These are phyloP conservation scores for Xestoiulus laeticollis DNA, from an alignment of 2,888 invertebrate species.

Conservation along the genomic window DNA sequence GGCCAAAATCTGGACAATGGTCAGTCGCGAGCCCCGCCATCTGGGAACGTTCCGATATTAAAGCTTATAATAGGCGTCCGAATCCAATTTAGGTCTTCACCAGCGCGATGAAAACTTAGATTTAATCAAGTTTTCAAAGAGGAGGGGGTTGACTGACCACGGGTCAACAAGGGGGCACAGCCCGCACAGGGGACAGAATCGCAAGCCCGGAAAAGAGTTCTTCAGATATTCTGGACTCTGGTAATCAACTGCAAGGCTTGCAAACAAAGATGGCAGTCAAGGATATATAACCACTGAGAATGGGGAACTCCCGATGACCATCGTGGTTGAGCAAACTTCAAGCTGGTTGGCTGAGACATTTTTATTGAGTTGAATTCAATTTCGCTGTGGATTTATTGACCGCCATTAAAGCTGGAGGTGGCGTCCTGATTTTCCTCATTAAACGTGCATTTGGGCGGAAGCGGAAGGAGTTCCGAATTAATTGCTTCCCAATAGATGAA, in stretches of 20 bases:
- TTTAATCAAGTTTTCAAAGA: neutral
- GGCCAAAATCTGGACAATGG: neutral
- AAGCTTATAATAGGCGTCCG: neutral
- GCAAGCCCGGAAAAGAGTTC: too few species aligned
- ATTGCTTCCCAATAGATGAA: neutral
- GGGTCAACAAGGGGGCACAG: neutral
- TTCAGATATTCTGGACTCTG: too few species aligned
- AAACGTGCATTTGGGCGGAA: neutral
- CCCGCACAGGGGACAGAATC: neutral
- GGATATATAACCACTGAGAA: neutral
- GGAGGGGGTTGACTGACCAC: neutral
- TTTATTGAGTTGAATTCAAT: slow-evolving; percentile 9
- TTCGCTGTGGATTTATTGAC: neutral
- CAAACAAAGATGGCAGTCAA: too few species aligned
- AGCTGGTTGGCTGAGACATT: neutral
- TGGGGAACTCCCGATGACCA: neutral
- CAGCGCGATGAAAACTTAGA: neutral
- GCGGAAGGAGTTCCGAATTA: neutral
- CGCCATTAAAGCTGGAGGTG: neutral
- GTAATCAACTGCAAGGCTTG: too few species aligned
- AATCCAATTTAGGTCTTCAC: neutral
- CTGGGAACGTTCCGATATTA: neutral
- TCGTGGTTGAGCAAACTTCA: neutral
- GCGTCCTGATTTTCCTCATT: slow-evolving; percentile 9
- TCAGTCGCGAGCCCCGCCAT: neutral